These are phyloP conservation scores for Sipha maydis DNA, from an alignment of 2,888 invertebrate genomes.

Conservation along the genomic window DNA sequence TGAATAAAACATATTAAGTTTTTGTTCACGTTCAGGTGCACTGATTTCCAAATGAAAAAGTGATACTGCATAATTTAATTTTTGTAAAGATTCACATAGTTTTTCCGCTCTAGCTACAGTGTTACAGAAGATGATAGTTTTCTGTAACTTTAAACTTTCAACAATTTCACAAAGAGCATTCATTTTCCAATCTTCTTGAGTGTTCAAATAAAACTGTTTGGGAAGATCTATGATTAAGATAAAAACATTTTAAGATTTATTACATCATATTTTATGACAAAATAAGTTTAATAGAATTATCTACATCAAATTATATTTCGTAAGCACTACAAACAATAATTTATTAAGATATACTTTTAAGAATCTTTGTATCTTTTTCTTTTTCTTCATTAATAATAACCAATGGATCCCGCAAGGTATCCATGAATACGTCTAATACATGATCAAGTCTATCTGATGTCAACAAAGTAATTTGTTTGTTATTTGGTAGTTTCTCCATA, in stretches of 20 bases:
- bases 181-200: conserved; percentile 39
- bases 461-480: conserved; percentile 45
- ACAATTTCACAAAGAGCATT: conserved; percentile 26
- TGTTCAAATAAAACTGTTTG: conserved; percentile 37
- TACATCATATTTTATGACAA: not conserved
- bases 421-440: conserved; percentile 38
- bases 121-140: conserved; percentile 33
- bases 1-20: not conserved
- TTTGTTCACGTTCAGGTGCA: not conserved
- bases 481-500: not conserved
- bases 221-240: conserved; percentile 22
- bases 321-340: not conserved
- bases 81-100: not conserved
- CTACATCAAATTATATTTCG: too few species aligned
- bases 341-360: conserved; percentile 17
- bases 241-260: not conserved
- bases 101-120: conserved; percentile 10
- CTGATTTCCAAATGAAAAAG: conserved; percentile 33
- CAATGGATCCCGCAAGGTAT: conserved; percentile 22
- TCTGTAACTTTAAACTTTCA: conserved; percentile 23
- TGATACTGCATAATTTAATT: not conserved
- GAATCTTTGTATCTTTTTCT: not conserved
- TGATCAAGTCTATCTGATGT: conserved; percentile 33
- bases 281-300: not conserved
- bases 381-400: conserved; percentile 34